Base-by-base conservation (phyloP, 2,888 invertebrate genomes). In the Drosophila fungiperda region DNA sequence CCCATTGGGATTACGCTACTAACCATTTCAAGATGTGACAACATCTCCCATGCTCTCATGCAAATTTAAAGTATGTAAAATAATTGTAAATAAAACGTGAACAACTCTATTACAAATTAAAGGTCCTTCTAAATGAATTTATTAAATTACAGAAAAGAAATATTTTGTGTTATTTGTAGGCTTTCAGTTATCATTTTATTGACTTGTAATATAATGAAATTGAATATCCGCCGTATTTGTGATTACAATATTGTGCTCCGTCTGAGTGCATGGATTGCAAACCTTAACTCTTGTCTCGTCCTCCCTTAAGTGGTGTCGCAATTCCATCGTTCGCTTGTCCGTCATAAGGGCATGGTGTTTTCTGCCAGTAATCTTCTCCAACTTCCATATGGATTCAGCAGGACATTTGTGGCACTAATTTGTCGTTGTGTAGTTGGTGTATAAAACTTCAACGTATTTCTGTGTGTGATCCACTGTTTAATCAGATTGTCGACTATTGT, bases 341-440 rank as follows among this genome's bases (percentile, higher is more conserved):
- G 96, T 96, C 93, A 95, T 96, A 71, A 97, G 92, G 0, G 96
- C 95, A 82, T 97, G 96, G 77, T 95, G 94, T 91, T 97, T 97
- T 89, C 96, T 96, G 32, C 94, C 94, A 32, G 7, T 57, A 29
- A 15, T 9, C 17, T 3, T 58, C 20, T 9, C 40, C 17, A 5
- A 53, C 15, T 7, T 58, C 26, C 7, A 4, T 15, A 11, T 33
- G 17, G 0, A 23, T 29, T 33, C 36, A 57, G 32, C 15, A n/a
- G 6, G n/a, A n/a, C 12, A 52, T 23, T 7, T 35, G 29, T 32
- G 40, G 36, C n/a, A 17, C 15, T 1, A 55, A 49, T 45, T 26
- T 32, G 15, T 26, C 49, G n/a, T 52, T n/a, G 26, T 33, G 15
- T 15, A 17, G 29, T n/a, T 11, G 63, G 75, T 5, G 59, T 45